Conservation (phyloP, 2,113 vertebrate species). For the Heterochromis multidens region DNA sequence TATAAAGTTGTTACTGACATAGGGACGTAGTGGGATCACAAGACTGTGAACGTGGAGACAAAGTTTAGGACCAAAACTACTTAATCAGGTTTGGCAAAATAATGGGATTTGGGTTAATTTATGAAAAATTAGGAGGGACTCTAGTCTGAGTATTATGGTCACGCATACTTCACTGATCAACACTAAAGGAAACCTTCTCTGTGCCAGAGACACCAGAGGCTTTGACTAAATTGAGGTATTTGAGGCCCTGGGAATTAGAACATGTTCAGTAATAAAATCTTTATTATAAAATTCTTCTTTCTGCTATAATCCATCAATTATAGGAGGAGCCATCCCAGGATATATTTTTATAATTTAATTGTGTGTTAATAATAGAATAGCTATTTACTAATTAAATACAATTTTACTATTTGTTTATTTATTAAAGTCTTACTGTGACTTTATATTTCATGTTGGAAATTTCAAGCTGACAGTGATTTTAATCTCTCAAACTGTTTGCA, state of each 20-base stretch:
- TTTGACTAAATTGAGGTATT: background rate
- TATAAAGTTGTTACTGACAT: background rate
- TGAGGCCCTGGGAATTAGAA: background rate
- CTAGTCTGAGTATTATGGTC: background rate
- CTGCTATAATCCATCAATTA: background rate
- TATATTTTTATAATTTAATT: no score
- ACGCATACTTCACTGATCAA: background rate
- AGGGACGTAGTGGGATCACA: fast-evolving
- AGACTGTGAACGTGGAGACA: background rate
- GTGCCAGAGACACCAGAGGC: background rate
- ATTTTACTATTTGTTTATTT: no score
- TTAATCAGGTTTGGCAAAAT: no score
- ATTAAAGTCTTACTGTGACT: no score
- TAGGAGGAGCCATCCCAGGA: background rate
- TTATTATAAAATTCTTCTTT: background rate
- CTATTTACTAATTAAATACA: no score
- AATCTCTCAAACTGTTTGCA: background rate
- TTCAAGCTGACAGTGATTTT: background rate
- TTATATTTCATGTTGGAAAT: no score
- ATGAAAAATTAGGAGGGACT: background rate
- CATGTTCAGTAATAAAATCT: background rate
- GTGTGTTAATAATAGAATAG: no score
- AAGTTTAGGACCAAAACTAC: background rate
- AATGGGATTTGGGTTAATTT: background rate
- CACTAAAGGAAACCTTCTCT: background rate